Conservation (phyloP, 2,113 vertebrate genomes). For the Glareola pratincola region DNA sequence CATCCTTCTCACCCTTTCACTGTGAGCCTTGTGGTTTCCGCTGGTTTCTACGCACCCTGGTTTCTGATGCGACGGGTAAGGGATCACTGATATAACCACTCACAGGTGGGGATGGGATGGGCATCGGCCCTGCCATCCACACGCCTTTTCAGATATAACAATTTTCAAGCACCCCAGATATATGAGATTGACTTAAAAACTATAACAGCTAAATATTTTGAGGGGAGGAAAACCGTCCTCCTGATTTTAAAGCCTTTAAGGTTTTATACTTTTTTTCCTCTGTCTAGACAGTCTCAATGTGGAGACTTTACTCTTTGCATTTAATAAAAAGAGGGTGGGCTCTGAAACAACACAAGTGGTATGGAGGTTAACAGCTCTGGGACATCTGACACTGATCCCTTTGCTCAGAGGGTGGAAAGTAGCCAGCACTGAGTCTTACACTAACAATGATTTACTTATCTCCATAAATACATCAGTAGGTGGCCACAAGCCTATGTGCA, state of each 20-base stretch:
- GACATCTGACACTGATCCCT: not conserved
- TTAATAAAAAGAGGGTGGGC: not conserved
- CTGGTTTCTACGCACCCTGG: not conserved
- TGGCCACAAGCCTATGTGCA: not conserved
- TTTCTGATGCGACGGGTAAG: not conserved
- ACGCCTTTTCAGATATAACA: not conserved
- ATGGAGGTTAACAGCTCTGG: not conserved
- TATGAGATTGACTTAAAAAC: not conserved
- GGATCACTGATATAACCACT: not conserved
- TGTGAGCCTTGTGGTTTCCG: not conserved
- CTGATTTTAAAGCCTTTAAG: not conserved
- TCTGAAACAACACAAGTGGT: not conserved
- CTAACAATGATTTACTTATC: not conserved
- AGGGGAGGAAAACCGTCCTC: not conserved
- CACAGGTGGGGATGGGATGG: fast-evolving
- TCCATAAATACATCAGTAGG: not conserved
- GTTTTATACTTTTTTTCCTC: not conserved
- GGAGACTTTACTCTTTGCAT: not conserved
- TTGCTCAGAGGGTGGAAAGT: not conserved
- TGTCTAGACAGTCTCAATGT: not conserved
- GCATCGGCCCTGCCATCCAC: not conserved
- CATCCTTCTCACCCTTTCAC: not conserved
- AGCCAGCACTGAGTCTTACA: not conserved
- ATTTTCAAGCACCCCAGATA: not conserved
- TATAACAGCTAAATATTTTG: not conserved